These are phyloP conservation scores for Drosophila tripunctata DNA, from an alignment of 2,888 invertebrate species.

Conservation along the genomic window DNA sequence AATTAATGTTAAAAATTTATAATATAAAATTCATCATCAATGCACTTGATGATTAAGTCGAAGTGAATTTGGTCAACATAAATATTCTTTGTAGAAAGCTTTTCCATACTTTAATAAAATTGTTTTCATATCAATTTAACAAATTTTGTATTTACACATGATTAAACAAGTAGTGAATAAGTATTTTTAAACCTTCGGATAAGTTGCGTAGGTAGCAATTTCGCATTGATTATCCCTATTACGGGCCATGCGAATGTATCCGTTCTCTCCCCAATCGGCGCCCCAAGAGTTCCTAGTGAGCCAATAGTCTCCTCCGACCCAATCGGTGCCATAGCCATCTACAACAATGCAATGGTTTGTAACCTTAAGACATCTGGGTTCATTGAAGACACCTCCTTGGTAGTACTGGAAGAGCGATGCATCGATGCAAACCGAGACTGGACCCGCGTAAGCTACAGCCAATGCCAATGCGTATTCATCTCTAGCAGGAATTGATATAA, in stretches of 20 bases:
- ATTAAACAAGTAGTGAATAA: too few relatives aligned
- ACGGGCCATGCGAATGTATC: slow-evolving; percentile 93
- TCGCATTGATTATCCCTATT: slow-evolving; percentile 23
- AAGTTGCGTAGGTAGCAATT: slow-evolving; percentile 2
- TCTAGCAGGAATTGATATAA: slow-evolving; percentile 87
- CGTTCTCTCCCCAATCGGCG: slow-evolving; percentile 95
- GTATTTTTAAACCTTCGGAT: too few relatives aligned
- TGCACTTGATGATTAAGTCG: neutral
- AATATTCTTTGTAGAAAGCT: too few relatives aligned
- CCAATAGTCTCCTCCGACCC: slow-evolving; percentile 89
- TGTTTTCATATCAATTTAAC: too few relatives aligned
- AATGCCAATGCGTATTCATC: slow-evolving; percentile 85
- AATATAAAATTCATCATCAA: neutral
- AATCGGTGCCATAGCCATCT: slow-evolving; percentile 90
- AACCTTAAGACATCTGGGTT: slow-evolving; percentile 90
- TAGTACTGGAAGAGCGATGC: slow-evolving; percentile 96
- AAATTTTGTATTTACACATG: too few relatives aligned
- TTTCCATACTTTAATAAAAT: too few relatives aligned
- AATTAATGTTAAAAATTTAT: too few relatives aligned
- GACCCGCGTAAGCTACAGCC: slow-evolving; percentile 94
- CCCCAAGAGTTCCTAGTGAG: slow-evolving; percentile 98
- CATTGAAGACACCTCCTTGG: slow-evolving; percentile 95
- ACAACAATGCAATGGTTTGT: slow-evolving; percentile 96
- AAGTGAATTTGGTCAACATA: neutral
- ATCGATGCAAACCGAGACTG: slow-evolving; percentile 94